These are phyloP conservation scores for Poecile montanus DNA, from an alignment of 2,797 vertebrate species.

Conservation along the genomic window DNA sequence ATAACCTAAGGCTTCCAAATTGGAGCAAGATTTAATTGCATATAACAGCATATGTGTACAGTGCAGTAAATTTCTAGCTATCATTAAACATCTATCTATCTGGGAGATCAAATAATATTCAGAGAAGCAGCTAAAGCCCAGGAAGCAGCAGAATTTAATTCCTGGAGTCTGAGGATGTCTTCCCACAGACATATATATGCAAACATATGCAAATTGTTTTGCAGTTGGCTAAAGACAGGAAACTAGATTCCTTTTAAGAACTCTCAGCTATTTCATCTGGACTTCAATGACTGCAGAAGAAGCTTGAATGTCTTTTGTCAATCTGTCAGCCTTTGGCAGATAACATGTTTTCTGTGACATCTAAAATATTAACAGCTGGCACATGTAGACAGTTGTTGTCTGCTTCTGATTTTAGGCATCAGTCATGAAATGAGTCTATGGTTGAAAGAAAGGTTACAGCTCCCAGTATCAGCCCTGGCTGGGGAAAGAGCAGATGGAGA, in stretches of 20 bases:
- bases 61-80: background rate
- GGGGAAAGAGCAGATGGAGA: rapidly evolving
- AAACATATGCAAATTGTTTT: background rate
- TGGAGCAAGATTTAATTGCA: background rate
- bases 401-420: background rate
- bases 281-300: background rate
- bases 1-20: background rate
- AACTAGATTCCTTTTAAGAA: background rate
- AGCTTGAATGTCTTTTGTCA: background rate
- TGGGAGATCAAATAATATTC: background rate
- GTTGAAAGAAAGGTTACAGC: background rate
- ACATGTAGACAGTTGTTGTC: background rate
- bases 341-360: background rate
- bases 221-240: background rate
- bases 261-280: background rate
- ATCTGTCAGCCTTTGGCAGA: background rate
- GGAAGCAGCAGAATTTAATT: background rate
- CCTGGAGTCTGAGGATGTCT: background rate
- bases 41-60: background rate
- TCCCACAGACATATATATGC: background rate
- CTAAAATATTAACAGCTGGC: background rate
- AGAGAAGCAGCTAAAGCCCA: background rate
- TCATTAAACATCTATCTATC: background rate
- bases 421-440: background rate
- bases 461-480: background rate